phyloP scores from a whole-genome alignment of 2,888 invertebrate species.

The Leptura quadrifasciata region DNA sequence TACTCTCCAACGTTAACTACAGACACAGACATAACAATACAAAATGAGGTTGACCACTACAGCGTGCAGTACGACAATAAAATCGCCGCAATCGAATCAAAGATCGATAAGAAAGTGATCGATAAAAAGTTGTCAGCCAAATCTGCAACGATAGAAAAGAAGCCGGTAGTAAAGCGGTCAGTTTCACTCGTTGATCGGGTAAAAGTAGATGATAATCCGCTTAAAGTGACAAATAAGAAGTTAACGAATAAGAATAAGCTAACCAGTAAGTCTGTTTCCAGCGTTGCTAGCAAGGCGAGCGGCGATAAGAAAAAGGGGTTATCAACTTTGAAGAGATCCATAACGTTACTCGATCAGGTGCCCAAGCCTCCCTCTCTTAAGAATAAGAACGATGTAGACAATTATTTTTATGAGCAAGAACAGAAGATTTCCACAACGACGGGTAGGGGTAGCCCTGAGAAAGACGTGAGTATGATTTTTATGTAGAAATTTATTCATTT shows the following conservation, averaged over 20 bases:
- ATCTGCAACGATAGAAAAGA: slow-evolving; percentile 21
- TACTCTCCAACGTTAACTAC: slow-evolving; percentile 64
- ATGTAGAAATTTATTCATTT: too few species aligned
- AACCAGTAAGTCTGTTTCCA: slow-evolving; percentile 48
- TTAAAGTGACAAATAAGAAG: slow-evolving; percentile 35
- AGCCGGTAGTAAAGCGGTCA: slow-evolving; percentile 53
- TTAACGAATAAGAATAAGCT: slow-evolving; percentile 44
- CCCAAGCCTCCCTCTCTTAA: slow-evolving; percentile 66
- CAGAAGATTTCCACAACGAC: slow-evolving; percentile 63
- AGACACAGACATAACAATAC: slow-evolving; percentile 60
- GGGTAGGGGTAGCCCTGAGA: slow-evolving; percentile 27
- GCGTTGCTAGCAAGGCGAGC: slow-evolving; percentile 42
- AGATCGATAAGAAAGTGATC: slow-evolving; percentile 42
- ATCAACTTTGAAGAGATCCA: slow-evolving; percentile 77
- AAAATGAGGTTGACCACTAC: slow-evolving; percentile 70
- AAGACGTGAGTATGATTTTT: slow-evolving; percentile 66
- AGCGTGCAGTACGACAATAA: slow-evolving; percentile 76
- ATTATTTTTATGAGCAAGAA: slow-evolving; percentile 71
- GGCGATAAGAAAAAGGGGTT: slow-evolving; percentile 64
- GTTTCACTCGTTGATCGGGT: slow-evolving; percentile 43
- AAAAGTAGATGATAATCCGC: slow-evolving; percentile 44
- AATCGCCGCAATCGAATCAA: slow-evolving; percentile 68
- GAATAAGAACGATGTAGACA: slow-evolving; percentile 69
- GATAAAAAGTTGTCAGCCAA: neutral
- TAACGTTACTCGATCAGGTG: slow-evolving; percentile 76